Percentiles rank a stretch among this genome's conserved stretches.
Evolutionary conservation across 2,797 vertebrate genomes (phyloP).

Genomic region (Macropus fuliginosus): DNA sequence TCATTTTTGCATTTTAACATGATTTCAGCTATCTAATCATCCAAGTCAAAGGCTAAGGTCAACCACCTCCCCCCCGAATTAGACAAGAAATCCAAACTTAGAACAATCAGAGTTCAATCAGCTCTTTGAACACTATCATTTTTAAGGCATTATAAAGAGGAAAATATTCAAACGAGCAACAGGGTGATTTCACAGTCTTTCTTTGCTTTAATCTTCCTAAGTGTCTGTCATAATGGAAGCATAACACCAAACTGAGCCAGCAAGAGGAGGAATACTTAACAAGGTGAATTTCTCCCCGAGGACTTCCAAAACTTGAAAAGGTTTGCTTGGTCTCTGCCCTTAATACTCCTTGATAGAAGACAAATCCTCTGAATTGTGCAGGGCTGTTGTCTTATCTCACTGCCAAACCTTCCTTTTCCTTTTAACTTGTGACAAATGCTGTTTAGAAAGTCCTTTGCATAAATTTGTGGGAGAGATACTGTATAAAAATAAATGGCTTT

Average conservation of each 20-base stretch:
- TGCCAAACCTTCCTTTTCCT: neutral
- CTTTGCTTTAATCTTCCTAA: constrained; percentile 50
- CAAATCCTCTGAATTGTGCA: neutral
- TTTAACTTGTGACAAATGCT: neutral
- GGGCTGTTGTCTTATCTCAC: neutral
- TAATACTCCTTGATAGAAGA: neutral
- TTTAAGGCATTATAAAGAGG: constrained; percentile 44
- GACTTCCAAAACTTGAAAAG: neutral
- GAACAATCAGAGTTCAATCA: constrained; percentile 23
- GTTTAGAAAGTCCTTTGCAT: constrained; percentile 30
- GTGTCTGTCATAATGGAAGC: constrained; percentile 19
- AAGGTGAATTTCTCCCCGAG: neutral
- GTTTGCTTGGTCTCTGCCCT: constrained; percentile 5
- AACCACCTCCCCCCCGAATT: constrained; percentile 10
- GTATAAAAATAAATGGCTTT: constrained; percentile 38
- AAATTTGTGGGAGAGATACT: neutral
- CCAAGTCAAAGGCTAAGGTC: constrained; percentile 36
- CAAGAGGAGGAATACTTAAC: constrained; percentile 15
- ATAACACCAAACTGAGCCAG: neutral
- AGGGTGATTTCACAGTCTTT: neutral
- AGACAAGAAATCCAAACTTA: constrained; percentile 15
- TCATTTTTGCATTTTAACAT: constrained; percentile 31
- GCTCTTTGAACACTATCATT: constrained; percentile 15
- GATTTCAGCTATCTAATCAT: neutral
- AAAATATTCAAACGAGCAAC: neutral